Evolutionary conservation across 1,140 invertebrate genomes (phyloP).

Genomic region (Trachelipus rathkii): DNA sequence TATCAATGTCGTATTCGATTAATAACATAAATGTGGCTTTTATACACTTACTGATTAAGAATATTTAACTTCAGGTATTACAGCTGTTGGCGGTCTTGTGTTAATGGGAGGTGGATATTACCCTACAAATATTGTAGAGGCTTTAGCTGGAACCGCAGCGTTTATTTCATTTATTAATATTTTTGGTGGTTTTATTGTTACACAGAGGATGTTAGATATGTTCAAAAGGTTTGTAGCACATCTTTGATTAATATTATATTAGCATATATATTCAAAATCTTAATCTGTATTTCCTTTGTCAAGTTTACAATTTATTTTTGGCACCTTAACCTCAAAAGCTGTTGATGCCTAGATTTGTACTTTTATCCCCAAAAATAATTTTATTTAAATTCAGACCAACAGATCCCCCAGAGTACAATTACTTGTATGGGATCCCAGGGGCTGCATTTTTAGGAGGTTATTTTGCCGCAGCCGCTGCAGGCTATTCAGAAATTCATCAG

Average conservation of each 20-base stretch:
- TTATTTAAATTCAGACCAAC: conserved; percentile 50
- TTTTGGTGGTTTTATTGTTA: conserved; percentile 84
- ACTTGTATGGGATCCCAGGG: conserved; percentile 73
- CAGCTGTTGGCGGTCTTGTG: conserved; percentile 78
- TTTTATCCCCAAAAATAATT: not conserved
- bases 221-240: conserved; percentile 65
- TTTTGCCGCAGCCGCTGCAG: conserved; percentile 59
- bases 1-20: no score
- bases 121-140: conserved; percentile 65
- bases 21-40: no score
- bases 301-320: no score
- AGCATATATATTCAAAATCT: no score
- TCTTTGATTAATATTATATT: no score
- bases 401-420: conserved; percentile 82
- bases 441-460: conserved; percentile 71
- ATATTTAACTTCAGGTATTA: conserved; percentile 68
- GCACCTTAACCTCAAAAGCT: not conserved
- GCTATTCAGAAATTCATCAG: conserved; percentile 76
- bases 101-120: conserved; percentile 73
- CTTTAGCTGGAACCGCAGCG: conserved; percentile 70
- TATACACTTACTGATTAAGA: no score
- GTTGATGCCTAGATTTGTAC: no score
- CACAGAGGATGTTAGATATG: conserved; percentile 79
- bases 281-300: no score
- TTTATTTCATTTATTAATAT: conserved; percentile 88